A percentile compares a stretch with the other conserved stretches of the same genome.
phyloP scores from a whole-genome alignment of 2,113 vertebrate species.

The Hydropotes inermis region DNA sequence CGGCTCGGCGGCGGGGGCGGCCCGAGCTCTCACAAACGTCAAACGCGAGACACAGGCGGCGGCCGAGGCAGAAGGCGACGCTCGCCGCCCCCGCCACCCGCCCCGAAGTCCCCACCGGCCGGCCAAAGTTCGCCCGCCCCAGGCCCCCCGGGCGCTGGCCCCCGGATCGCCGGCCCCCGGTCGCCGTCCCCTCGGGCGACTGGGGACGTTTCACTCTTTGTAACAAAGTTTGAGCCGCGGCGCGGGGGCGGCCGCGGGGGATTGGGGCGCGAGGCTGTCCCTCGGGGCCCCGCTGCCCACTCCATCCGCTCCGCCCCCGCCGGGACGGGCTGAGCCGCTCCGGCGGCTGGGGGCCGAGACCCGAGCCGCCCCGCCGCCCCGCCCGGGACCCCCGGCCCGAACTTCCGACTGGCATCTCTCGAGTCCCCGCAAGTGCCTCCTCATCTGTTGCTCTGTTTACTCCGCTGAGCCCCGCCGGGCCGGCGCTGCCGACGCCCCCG shows the following conservation, averaged over 20 bases:
- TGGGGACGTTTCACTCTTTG: constrained; percentile 20
- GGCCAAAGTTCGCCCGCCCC: not conserved
- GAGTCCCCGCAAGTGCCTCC: constrained; percentile 34
- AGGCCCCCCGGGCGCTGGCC: not conserved
- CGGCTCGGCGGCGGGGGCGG: constrained; percentile 63
- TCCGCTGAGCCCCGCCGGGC: constrained; percentile 16
- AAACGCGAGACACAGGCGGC: constrained; percentile 49
- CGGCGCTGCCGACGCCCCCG: not conserved
- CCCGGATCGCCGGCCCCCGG: not conserved
- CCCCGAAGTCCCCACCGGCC: not conserved
- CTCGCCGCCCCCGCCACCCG: not conserved
- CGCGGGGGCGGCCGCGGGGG: not conserved
- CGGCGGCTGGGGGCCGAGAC: not conserved
- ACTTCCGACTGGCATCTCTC: constrained; percentile 32
- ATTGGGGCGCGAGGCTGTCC: not conserved
- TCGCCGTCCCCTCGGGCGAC: not conserved
- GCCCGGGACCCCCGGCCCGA: not conserved
- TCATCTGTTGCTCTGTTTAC: constrained; percentile 73
- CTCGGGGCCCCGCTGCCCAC: not conserved
- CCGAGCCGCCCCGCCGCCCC: not conserved
- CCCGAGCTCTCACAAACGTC: constrained; percentile 73
- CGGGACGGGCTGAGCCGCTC: not conserved
- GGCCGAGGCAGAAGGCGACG: not conserved
- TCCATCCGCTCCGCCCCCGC: not conserved
- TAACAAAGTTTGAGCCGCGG: constrained; percentile 58